Base-by-base conservation (phyloP, 2,113 vertebrate species). In the Mustela lutreola region DNA sequence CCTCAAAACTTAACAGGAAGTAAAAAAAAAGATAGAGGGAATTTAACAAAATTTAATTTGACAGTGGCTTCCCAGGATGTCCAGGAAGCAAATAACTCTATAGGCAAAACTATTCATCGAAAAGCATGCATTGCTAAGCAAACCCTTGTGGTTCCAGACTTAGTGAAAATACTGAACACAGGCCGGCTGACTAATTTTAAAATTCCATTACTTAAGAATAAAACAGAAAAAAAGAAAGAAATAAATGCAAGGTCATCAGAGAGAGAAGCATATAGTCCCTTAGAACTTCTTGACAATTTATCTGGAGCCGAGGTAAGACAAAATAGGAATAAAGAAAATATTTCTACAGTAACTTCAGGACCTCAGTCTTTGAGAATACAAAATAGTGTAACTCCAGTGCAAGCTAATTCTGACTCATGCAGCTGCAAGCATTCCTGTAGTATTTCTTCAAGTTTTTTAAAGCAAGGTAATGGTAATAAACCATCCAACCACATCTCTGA, bases 181-280 rank as follows among this genome's bases (percentile, higher is more conserved):
- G 96, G 95, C 94, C 97, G 95, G 14, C 26, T 98, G 81, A 89
- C 92, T 95, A 98, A 99, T 97, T 99, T 99, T 96, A 99, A 98
- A 98, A 98, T 99, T 97, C 98, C 98, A 94, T 97, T 98, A 86
- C 97, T 98, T 58, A 98, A 97, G 97, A 98, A 97, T 94, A 99
- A 98, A 88, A 56, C 48, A 96, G 92, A 97, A 86, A 96, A 94
- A 67, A 94, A 84, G 88, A 97, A 98, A 62, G 0, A 8, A 79
- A 26, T 98, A 82, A 97, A 93, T 96, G 15, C 22, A 76, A 58
- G 3, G 71, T 97, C 97, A 75, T 98, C 95, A 78, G 90, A 98
- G 94, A 98, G 86, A 80, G 96, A 98, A 93, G 36, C 56, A 24
- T 98, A 86, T 42, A 98, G 97, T 97, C 96, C 97, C 31, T 50